A percentile compares a stretch with the other conserved stretches of the same genome.
Evolutionary conservation across 2,888 invertebrate genomes (phyloP).

Genomic region (Helicoverpa assulta): DNA sequence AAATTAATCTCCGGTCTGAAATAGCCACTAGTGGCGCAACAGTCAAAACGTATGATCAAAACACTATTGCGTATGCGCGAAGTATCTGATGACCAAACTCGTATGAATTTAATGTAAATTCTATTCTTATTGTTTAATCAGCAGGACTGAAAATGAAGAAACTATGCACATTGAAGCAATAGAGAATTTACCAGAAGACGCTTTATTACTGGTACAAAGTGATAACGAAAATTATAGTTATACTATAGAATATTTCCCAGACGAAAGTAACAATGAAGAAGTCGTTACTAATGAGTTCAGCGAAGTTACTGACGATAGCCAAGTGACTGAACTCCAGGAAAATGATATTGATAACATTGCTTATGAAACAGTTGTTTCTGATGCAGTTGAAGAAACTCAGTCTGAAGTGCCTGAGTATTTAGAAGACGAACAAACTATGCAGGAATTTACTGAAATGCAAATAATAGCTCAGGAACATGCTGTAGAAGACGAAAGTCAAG

Average conservation of each 20-base stretch:
- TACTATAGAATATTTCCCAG: constrained; percentile 50
- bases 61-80: no score
- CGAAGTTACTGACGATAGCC: constrained; percentile 29
- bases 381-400: constrained; percentile 35
- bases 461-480: constrained; percentile 20
- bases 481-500: constrained; percentile 24
- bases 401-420: constrained; percentile 39
- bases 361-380: constrained; percentile 60
- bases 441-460: constrained; percentile 28
- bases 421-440: constrained; percentile 25
- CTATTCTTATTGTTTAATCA: constrained; percentile 4
- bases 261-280: constrained; percentile 31
- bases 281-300: constrained; percentile 34
- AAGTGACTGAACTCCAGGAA: constrained; percentile 20
- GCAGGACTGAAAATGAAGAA: constrained; percentile 34
- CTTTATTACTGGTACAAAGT: constrained; percentile 30
- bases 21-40: no score
- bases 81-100: no score
- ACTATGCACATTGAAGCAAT: constrained; percentile 15
- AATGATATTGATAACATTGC: constrained; percentile 51
- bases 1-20: no score
- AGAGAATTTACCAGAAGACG: constrained; percentile 32
- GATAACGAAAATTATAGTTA: constrained; percentile 39
- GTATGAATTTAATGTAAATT: no score
- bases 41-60: no score